Conservation (phyloP, 1,140 invertebrate species). For the Trypoxylus dichotomus region DNA sequence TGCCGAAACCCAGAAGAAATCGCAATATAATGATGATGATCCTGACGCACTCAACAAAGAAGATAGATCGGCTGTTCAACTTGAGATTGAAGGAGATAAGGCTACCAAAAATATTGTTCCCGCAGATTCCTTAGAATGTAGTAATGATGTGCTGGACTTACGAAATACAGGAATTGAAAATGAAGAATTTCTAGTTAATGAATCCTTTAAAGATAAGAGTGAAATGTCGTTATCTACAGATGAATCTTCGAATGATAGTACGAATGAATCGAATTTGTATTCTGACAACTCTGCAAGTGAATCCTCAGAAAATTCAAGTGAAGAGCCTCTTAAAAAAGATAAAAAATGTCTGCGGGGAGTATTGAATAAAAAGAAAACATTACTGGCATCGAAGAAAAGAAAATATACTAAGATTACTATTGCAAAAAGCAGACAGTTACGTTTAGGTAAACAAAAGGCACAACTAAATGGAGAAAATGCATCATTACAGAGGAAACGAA, state of each 20-base stretch:
- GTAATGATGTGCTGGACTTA: not conserved
- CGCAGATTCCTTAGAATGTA: no score
- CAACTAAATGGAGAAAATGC: no score
- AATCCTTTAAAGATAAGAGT: no score
- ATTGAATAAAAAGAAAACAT: not conserved
- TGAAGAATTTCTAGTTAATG: not conserved
- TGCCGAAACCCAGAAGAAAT: not conserved
- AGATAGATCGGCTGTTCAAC: not conserved
- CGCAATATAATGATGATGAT: not conserved
- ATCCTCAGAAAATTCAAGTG: no score
- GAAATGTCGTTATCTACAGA: no score
- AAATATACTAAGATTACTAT: not conserved
- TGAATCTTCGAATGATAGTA: no score
- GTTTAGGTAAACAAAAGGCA: not conserved
- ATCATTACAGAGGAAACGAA: not conserved
- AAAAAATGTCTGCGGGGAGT: no score
- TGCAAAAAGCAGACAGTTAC: not conserved
- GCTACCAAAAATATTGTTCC: no score
- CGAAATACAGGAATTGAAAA: not conserved
- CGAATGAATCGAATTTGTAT: no score
- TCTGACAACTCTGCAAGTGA: no score
- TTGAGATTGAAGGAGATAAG: no score
- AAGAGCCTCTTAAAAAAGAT: no score
- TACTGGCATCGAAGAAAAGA: not conserved
- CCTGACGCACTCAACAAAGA: not conserved